A percentile compares a stretch with the other conserved stretches of the same genome.
These are phyloP conservation scores for Agonopterix heracliana DNA, from an alignment of 2,888 invertebrate genomes.

Conservation along the genomic window DNA sequence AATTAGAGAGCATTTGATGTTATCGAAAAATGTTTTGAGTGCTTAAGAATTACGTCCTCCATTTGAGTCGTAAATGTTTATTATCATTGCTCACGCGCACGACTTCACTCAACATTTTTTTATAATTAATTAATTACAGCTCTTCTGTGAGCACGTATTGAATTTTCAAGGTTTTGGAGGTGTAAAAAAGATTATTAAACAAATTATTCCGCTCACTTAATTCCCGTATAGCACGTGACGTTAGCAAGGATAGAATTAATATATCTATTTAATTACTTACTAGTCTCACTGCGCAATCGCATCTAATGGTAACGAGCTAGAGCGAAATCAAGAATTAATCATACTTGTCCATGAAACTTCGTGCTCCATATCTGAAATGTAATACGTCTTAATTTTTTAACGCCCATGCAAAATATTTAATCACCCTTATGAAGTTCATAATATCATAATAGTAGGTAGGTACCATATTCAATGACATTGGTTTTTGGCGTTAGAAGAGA, in stretches of 20 bases:
- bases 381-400: constrained; percentile 13
- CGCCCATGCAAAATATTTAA: constrained; percentile 12
- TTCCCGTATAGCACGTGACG: constrained; percentile 19
- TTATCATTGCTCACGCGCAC: no score
- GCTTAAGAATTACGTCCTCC: not conserved
- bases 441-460: no score
- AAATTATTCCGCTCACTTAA: constrained; percentile 20
- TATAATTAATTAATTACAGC: not conserved
- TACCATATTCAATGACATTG: no score
- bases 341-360: constrained; percentile 39
- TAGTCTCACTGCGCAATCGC: constrained; percentile 22
- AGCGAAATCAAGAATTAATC: constrained; percentile 50
- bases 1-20: constrained; percentile 22
- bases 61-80: no score
- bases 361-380: constrained; percentile 40
- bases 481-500: no score
- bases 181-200: constrained; percentile 1
- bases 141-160: not conserved
- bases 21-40: constrained; percentile 23
- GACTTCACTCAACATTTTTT: not conserved
- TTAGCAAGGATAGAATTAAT: constrained; percentile 7
- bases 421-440: not conserved
- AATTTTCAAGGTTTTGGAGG: not conserved
- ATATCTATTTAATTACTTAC: constrained; percentile 30
- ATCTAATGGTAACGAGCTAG: constrained; percentile 17